Evolutionary conservation across 23 tunicate genomes (phyloP).

Genomic region (Ascidia mentula): DNA sequence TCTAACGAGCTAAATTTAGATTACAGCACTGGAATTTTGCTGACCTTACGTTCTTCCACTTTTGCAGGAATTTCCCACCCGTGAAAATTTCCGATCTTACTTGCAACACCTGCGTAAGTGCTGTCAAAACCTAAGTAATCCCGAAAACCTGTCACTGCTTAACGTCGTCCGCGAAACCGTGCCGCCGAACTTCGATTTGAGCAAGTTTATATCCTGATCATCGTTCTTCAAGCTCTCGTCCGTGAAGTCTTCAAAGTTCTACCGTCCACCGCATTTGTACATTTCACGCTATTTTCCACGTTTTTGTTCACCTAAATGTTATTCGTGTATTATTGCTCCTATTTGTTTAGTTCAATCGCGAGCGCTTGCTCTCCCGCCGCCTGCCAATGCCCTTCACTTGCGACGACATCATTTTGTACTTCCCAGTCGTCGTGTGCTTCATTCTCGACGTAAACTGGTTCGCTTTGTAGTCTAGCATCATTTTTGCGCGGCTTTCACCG

Average conservation of each 20-base stretch:
- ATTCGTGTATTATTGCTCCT: neutral
- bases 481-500: no score
- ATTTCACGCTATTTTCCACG: neutral
- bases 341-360: neutral
- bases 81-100: conserved; percentile 54
- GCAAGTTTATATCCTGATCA: neutral
- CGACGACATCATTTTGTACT: neutral
- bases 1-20: no score
- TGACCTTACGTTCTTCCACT: neutral
- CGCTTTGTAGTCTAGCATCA: no score
- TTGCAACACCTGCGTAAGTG: conserved; percentile 40
- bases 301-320: neutral
- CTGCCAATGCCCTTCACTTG: conserved; percentile 3
- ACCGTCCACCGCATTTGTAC: neutral
- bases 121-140: conserved; percentile 31
- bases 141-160: conserved; percentile 48
- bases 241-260: no score
- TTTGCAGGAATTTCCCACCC: conserved; percentile 75
- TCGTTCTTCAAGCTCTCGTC: neutral
- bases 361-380: neutral
- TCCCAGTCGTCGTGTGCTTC: no score
- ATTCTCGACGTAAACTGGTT: no score
- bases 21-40: neutral
- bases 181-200: conserved; percentile 15
- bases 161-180: conserved; percentile 62